Base-by-base conservation (phyloP, 2,888 invertebrate species). In the Criorhina ranunculi region DNA sequence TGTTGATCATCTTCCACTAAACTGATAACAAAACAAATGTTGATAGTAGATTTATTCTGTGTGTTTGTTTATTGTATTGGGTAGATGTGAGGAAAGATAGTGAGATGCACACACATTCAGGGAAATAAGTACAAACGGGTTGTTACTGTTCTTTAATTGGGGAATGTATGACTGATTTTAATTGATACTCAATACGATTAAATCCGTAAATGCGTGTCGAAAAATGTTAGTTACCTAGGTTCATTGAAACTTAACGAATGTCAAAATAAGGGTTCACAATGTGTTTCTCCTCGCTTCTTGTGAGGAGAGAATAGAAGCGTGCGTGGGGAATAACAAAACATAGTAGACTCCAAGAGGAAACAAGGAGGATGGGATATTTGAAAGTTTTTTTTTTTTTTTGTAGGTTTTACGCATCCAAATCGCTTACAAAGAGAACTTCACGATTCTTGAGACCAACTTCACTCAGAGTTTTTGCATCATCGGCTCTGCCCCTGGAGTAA, bases 351-450 rank as follows among this genome's bases (percentile, higher is more conserved):
- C 8, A 19, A 46, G 49, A 57, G 69, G 67, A 69, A 81, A 69
- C 62, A 24, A 46, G 62, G 31, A 53, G 35, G 46, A 66, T 51
- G 51, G 55, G 35, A 64, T 29, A 62, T 35, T 57, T 35, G 55
- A 64, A 64, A 44, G n/a, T 29, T 53, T 46, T 19, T 29, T 37
- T 53, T 33, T 62, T 69, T 15, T 5, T 24, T 19, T 57, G 24
- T 31, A 15, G 42, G 17, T 69, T 85, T 90, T 91, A 91, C 90
- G 95, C 98, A 90, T 99, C 98, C 89, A 97, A 94, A 92, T 99
- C 98, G 89, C 98, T 97, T 46, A 99, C 96, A 92, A 98, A 98
- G 55, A 99, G 93, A 90, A 98, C 97, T 92, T 98, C 98, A 70
- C 97, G 95, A 91, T 96, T 96, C 87, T 96, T 96, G 42, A 99